These are phyloP conservation scores for Ispidina picta DNA, from an alignment of 2,797 vertebrate species.

Conservation along the genomic window DNA sequence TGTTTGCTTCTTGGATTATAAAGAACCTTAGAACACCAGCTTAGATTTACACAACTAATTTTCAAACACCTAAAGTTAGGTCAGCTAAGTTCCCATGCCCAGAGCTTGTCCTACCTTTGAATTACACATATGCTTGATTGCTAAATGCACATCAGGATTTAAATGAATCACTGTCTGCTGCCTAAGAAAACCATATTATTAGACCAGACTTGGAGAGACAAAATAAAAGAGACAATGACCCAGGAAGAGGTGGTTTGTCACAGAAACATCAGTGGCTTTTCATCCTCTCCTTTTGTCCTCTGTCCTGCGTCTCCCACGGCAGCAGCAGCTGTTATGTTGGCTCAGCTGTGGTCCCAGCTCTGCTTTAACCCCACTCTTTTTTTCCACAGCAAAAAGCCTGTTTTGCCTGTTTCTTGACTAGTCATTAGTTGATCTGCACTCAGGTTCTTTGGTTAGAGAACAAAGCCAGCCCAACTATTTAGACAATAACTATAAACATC, in stretches of 20 bases:
- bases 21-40: not conserved
- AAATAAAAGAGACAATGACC: not conserved
- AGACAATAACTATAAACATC: not conserved
- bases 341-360: not conserved
- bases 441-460: not conserved
- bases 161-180: not conserved
- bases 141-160: not conserved
- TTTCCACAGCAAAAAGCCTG: not conserved
- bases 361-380: not conserved
- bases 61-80: not conserved
- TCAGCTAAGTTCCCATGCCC: not conserved
- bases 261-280: not conserved
- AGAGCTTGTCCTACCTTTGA: not conserved
- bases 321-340: not conserved
- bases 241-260: not conserved
- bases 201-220: not conserved
- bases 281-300: not conserved
- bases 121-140: not conserved
- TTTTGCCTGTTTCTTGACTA: not conserved
- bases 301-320: not conserved
- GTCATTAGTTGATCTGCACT: not conserved
- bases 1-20: not conserved
- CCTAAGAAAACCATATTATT: not conserved
- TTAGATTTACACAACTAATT: not conserved
- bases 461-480: not conserved